Base-by-base conservation (phyloP, 1,140 invertebrate species). In the Steinernema feltiae region DNA sequence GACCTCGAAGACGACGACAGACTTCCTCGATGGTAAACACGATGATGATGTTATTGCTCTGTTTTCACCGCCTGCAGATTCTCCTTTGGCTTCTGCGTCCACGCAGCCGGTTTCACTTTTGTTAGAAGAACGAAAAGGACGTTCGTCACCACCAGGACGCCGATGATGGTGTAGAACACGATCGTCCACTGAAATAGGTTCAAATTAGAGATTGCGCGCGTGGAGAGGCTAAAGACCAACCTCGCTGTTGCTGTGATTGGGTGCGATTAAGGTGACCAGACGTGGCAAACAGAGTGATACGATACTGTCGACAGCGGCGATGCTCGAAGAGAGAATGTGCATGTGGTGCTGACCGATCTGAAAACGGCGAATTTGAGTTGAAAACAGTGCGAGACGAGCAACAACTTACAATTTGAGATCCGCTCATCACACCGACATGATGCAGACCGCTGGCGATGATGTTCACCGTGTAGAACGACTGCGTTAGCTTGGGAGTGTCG, bases 311-410 rank as follows among this genome's bases (percentile, higher is more conserved):
- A 63, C 53, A 21, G 53, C 53, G 24, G 53, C 53, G 53, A 63
- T 63, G 24, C 15, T 27, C 24, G 53, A 63, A 21, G 53, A 63
- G 12, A 63, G 53, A 21, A 63, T 63, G 53, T 63, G 53, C 53
- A 63, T 63, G 53, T 63, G 53, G 2, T 63, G 53, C 24, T 63
- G 53, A 21, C 53, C 53, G 53, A 63, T 27, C 53, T 63, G 24
- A 63, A 63, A 27, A 63, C 7, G 41, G 7, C 3, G 15, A 27
- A 63, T n/a, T 15, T 63, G 7, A 46, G 41, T 7, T 15, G 53
- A 27, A 7, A 63, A 15, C 24, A 15, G 53, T 3, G 7, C 3
- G 12, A 27, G 53, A 63, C 2, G 53, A 21, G 12, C 15, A 27
- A 63, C 7, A 27, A 27, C 53, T 63, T 63, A 63, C 53, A 63